Evolutionary conservation across 2,113 vertebrate species (phyloP).

Genomic region (Ctenomys sociabilis): DNA sequence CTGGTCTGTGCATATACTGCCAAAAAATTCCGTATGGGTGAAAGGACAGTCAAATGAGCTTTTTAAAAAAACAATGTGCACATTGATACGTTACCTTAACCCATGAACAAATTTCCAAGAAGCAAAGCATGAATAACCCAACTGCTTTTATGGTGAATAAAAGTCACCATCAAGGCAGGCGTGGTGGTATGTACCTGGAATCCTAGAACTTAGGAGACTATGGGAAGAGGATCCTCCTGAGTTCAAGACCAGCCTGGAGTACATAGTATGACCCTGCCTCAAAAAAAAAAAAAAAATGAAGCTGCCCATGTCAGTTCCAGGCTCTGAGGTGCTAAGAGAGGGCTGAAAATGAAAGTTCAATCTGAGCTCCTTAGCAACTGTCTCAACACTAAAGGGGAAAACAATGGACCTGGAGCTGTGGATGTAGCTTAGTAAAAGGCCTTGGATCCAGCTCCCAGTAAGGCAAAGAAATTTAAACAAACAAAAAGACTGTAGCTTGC

Average conservation of each 20-base stretch:
- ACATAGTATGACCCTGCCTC: neutral
- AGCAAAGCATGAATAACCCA: neutral
- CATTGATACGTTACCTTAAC: neutral
- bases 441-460: neutral
- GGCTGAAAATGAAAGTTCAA: neutral
- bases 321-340: neutral
- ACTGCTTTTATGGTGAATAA: neutral
- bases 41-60: neutral
- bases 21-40: slow-evolving; percentile 87
- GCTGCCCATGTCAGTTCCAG: neutral
- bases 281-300: neutral
- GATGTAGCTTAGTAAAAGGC: neutral
- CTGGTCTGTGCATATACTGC: slow-evolving; percentile 91
- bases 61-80: neutral
- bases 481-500: neutral
- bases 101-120: neutral
- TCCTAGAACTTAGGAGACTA: neutral
- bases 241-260: neutral
- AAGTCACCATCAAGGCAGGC: neutral
- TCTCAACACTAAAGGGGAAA: neutral
- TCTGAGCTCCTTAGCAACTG: neutral
- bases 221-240: neutral
- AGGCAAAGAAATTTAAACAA: neutral
- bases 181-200: no score
- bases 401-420: neutral